Percentiles rank a stretch among this genome's conserved stretches.
Evolutionary conservation across 2,888 invertebrate species (phyloP).

Genomic region (Napeogenes inachia): DNA sequence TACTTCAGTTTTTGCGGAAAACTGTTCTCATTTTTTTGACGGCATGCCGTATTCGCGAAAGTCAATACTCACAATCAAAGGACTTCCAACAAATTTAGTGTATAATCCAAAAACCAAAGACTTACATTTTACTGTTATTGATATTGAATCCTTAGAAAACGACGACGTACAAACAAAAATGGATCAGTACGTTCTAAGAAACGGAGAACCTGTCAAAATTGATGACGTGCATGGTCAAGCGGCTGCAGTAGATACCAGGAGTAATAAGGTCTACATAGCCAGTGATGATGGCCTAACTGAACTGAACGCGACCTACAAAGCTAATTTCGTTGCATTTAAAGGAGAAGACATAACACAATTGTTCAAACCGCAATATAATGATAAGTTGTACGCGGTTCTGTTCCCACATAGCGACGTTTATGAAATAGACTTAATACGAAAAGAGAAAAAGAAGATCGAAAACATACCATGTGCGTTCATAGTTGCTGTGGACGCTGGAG

Average conservation of each 20-base stretch:
- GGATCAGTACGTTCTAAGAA: constrained; percentile 62
- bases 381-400: constrained; percentile 56
- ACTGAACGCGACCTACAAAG: constrained; percentile 52
- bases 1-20: constrained; percentile 46
- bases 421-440: constrained; percentile 48
- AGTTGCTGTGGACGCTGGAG: constrained; percentile 57
- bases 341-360: constrained; percentile 67
- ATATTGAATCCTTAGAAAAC: constrained; percentile 59
- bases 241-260: constrained; percentile 54
- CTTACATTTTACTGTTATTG: constrained; percentile 62
- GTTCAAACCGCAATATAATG: constrained; percentile 50
- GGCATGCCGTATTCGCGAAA: constrained; percentile 46
- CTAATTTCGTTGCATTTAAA: constrained; percentile 53
- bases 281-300: constrained; percentile 57
- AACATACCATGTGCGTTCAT: constrained; percentile 64
- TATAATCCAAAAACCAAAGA: constrained; percentile 53
- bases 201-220: constrained; percentile 54
- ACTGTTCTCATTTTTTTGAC: constrained; percentile 53
- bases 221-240: constrained; percentile 63
- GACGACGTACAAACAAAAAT: constrained; percentile 66
- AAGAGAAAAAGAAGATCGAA: constrained; percentile 55
- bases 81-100: constrained; percentile 63
- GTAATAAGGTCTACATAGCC: constrained; percentile 58
- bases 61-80: constrained; percentile 58
- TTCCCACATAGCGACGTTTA: constrained; percentile 65